Evolutionary conservation across 2,888 invertebrate genomes (phyloP), one percentile per base, ranked within the genome.

Genomic region (Zaprionus obscuricornis): DNA sequence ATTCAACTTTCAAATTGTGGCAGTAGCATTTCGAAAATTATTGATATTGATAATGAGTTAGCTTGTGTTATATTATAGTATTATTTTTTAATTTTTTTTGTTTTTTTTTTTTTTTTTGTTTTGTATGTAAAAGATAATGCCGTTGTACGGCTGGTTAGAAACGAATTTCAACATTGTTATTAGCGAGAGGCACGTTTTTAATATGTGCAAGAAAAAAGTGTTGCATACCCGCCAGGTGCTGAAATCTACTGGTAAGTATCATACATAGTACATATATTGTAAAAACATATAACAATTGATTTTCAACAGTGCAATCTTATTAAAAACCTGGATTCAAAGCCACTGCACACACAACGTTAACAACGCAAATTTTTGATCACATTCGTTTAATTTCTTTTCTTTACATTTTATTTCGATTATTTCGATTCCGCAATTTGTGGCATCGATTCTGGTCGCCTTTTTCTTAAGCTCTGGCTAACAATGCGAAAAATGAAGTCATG

Each of bases 151-250:
- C 45, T 27, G 29, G 16, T 16, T 47, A 16, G 31, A 17, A 24
- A 22, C 20, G 24, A 16, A 34, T 26, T 17, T 45, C 34, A 55
- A n/a, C n/a, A n/a, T n/a, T n/a, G n/a, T n/a, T n/a, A n/a, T n/a
- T n/a, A n/a, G n/a, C n/a, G n/a, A n/a, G n/a, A n/a, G 8, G 33
- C 37, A 46, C 29, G 46, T 34, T 8, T 0, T n/a, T n/a, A 34
- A 24, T 14, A 36, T 31, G 20, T 18, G 26, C 31, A 33, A 26
- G 37, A 42, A 46, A 66, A 66, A 59, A 24, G 16, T 52, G 55
- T 58, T 58, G 39, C 73, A 68, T 63, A 62, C 47, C 54, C 50
- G 43, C 22, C 60, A 65, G 69, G 73, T 43, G 47, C 47, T 46
- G 47, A 22, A 4, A 14, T 17, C n/a, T 34, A 29, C 50, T 40